Evolutionary conservation across 1,140 invertebrate genomes (phyloP).

Genomic region (Polypedilum pembai): DNA sequence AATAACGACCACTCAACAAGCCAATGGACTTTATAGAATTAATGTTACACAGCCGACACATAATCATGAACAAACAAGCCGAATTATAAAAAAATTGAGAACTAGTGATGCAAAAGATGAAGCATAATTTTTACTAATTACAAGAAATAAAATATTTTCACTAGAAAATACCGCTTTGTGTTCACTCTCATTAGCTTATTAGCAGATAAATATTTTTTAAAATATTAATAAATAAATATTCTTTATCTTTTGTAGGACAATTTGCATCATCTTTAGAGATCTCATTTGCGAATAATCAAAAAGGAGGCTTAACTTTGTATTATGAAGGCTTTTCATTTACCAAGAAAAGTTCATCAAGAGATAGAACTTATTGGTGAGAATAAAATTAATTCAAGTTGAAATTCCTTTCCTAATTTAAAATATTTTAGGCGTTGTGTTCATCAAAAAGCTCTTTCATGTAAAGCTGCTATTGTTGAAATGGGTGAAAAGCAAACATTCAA

Average conservation of each 20-base stretch:
- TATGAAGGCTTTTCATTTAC: not conserved
- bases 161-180: no score
- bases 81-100: conserved; percentile 32
- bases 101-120: not conserved
- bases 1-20: conserved; percentile 34
- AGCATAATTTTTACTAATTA: not conserved
- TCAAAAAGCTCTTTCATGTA: not conserved
- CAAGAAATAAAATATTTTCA: no score
- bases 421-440: not conserved
- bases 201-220: not conserved
- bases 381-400: not conserved
- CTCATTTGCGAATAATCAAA: not conserved
- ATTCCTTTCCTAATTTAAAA: not conserved
- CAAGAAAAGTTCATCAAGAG: not conserved
- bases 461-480: not conserved
- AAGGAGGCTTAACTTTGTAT: not conserved
- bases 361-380: not conserved
- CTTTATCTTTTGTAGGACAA: not conserved
- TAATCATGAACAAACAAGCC: conserved; percentile 36
- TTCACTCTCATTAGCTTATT: no score
- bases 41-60: conserved; percentile 36
- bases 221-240: not conserved
- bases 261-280: not conserved
- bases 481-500: not conserved
- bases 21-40: conserved; percentile 35